Evolutionary conservation across 2,797 vertebrate genomes (phyloP).

Genomic region (Paguma larvata): DNA sequence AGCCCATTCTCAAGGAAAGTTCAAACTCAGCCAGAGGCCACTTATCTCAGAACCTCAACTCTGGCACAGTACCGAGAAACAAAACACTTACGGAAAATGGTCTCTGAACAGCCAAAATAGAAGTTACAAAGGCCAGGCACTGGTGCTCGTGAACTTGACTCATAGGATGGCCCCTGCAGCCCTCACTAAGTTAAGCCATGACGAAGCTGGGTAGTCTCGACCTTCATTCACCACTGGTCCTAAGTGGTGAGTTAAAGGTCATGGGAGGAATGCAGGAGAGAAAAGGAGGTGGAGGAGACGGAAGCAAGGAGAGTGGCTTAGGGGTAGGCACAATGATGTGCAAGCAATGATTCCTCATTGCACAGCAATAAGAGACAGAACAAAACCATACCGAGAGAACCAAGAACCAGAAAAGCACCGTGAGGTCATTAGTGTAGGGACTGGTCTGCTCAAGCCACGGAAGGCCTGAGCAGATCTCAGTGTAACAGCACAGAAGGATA

Average conservation of each 20-base stretch:
- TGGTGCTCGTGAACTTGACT: neutral
- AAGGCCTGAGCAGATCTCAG: neutral
- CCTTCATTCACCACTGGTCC: constrained; percentile 6
- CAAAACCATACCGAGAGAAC: neutral
- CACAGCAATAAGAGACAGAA: neutral
- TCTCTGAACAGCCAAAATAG: constrained; percentile 11
- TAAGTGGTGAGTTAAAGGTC: neutral
- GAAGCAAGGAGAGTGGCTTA: neutral
- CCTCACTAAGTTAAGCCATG: neutral
- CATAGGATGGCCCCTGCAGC: neutral
- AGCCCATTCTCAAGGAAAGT: neutral
- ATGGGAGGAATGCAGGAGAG: neutral
- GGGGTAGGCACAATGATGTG: neutral
- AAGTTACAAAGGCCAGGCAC: neutral
- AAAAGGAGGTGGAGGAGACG: neutral
- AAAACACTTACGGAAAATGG: neutral
- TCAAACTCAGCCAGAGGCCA: constrained; percentile 9
- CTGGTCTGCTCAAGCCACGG: neutral
- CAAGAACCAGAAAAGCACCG: neutral
- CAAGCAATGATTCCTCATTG: neutral
- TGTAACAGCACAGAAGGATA: neutral
- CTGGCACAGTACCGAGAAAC: constrained; percentile 29
- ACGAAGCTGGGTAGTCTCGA: neutral
- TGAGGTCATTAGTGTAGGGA: neutral
- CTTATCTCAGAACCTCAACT: constrained; percentile 34